A percentile compares a stretch with the other conserved stretches of the same genome.
These are phyloP conservation scores for Sebastolobus altivelis DNA, from an alignment of 2,797 vertebrate genomes.

Conservation along the genomic window DNA sequence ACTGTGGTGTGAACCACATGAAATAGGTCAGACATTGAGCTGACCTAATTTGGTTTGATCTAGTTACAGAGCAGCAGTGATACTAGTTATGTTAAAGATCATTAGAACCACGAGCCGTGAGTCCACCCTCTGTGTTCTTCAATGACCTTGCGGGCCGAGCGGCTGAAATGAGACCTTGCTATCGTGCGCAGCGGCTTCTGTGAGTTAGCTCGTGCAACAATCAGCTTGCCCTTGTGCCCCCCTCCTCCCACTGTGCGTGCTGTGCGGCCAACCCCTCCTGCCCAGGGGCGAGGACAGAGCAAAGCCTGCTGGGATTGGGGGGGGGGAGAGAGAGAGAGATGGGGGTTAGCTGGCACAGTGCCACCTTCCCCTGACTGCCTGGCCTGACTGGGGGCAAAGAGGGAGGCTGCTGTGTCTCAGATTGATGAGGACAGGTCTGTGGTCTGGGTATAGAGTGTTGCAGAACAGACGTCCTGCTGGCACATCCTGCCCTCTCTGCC, in stretches of 20 bases:
- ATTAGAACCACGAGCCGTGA: slow-evolving; percentile 44
- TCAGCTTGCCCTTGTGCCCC: slow-evolving; percentile 74
- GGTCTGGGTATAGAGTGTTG: slow-evolving; percentile 81
- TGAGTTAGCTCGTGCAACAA: slow-evolving; percentile 71
- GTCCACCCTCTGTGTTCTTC: slow-evolving; percentile 52
- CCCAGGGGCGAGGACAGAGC: slow-evolving; percentile 81
- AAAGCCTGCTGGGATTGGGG: slow-evolving; percentile 74
- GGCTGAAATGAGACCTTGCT: slow-evolving; percentile 54
- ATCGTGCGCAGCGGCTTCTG: slow-evolving; percentile 49
- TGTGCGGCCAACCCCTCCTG: slow-evolving; percentile 74
- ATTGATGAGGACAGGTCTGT: slow-evolving; percentile 84
- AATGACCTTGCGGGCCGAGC: slow-evolving; percentile 65
- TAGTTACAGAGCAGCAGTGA: slow-evolving; percentile 46
- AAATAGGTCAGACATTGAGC: slow-evolving; percentile 73
- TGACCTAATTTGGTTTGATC: slow-evolving; percentile 80
- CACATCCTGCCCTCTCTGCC: slow-evolving; percentile 80
- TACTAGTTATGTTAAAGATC: slow-evolving; percentile 57
- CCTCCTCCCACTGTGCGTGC: slow-evolving; percentile 64
- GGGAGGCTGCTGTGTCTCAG: slow-evolving; percentile 78
- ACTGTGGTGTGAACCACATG: slow-evolving; percentile 34
- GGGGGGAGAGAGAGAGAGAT: background rate
- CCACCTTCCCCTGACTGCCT: slow-evolving; percentile 71
- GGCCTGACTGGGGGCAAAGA: slow-evolving; percentile 78
- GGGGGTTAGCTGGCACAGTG: slow-evolving; percentile 69
- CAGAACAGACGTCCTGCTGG: slow-evolving; percentile 80